Conservation (phyloP, 2,797 vertebrate genomes). For the Poecile montanus region DNA sequence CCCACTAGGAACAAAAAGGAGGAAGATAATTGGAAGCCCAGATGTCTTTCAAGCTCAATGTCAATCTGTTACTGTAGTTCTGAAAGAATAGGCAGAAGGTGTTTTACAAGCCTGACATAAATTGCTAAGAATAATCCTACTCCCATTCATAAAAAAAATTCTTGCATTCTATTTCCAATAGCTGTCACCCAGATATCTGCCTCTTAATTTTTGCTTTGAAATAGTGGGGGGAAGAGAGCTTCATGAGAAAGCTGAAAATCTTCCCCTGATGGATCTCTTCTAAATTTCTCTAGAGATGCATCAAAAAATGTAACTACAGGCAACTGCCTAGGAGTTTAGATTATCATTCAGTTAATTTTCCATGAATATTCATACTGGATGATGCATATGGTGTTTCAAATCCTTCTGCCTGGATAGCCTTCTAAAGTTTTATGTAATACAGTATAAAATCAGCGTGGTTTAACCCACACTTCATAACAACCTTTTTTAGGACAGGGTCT, state of each 20-base stretch:
- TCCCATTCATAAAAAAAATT: not conserved
- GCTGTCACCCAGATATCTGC: not conserved
- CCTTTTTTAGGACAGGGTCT: not conserved
- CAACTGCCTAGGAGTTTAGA: not conserved
- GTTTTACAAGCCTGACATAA: conserved; percentile 10
- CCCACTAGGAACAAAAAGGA: not conserved
- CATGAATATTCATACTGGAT: not conserved
- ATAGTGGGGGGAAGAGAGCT: not conserved
- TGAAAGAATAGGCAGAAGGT: not conserved
- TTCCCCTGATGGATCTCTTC: not conserved
- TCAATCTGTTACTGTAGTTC: not conserved
- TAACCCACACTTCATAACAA: not conserved
- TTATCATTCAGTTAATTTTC: not conserved
- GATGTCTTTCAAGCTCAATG: not conserved
- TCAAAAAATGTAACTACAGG: not conserved
- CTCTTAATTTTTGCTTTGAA: not conserved
- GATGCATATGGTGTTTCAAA: not conserved
- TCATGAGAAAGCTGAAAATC: not conserved
- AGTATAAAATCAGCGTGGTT: not conserved
- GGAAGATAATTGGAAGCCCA: not conserved
- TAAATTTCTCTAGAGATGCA: not conserved
- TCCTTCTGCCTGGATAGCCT: not conserved
- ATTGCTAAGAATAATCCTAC: not conserved
- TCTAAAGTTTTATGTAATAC: not conserved
- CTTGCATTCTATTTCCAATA: not conserved